Evolutionary conservation across 2,888 invertebrate species (phyloP).

Genomic region (Drosophila peninsularis): DNA sequence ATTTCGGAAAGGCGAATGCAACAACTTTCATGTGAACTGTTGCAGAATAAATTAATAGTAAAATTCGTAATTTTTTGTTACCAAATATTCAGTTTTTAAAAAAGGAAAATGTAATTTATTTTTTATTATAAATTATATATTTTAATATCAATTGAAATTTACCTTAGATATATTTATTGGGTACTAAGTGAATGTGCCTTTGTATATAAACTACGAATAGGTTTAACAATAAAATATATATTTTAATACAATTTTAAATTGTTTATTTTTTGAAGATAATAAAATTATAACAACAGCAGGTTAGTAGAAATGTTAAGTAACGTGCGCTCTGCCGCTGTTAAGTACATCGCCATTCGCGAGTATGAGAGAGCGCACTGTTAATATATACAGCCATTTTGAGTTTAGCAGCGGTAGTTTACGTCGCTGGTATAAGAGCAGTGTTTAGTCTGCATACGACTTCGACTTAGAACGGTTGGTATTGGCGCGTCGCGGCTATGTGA

Average conservation of each 20-base stretch:
- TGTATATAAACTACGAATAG: background rate
- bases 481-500: slow-evolving; percentile 37
- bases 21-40: background rate
- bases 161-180: background rate
- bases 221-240: background rate
- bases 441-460: slow-evolving; percentile 57
- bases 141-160: background rate
- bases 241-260: background rate
- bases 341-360: background rate
- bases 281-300: background rate
- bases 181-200: slow-evolving; percentile 16
- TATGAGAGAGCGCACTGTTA: slow-evolving; percentile 27
- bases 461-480: slow-evolving; percentile 47
- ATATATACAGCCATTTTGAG: slow-evolving; percentile 43
- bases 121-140: background rate
- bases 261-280: background rate
- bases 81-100: background rate
- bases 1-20: background rate
- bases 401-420: slow-evolving; percentile 12
- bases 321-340: background rate
- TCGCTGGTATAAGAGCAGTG: slow-evolving; percentile 40
- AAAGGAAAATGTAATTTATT: background rate
- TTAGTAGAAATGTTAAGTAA: slow-evolving; percentile 16
- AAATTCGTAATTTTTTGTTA: background rate
- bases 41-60: background rate